Percentiles rank a stretch among this genome's conserved stretches.
phyloP scores from a whole-genome alignment of 2,888 invertebrate species.

The Orgyia antiqua region DNA sequence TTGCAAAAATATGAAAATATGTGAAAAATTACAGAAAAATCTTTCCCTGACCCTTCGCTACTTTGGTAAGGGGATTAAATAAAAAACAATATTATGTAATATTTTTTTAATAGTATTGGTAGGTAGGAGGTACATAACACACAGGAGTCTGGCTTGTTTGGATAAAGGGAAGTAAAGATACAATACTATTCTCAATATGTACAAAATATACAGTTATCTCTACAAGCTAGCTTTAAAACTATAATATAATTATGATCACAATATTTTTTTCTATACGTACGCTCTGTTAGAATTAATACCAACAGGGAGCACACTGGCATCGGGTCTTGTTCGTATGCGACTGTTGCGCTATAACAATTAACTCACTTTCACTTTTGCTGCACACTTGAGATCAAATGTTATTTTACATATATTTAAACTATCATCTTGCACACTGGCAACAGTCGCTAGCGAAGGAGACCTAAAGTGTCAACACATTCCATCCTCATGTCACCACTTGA shows the following conservation, averaged over 20 bases:
- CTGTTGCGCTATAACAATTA: constrained; percentile 54
- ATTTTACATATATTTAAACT: constrained; percentile 71
- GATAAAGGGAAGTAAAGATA: constrained; percentile 77
- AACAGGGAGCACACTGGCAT: constrained; percentile 35
- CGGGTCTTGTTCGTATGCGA: constrained; percentile 43
- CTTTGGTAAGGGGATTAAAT: constrained; percentile 15
- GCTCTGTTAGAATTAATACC: constrained; percentile 53
- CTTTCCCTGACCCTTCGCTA: too few relatives aligned
- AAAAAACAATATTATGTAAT: constrained; percentile 64
- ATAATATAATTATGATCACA: constrained; percentile 77
- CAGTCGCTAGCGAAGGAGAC: constrained; percentile 44
- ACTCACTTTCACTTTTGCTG: constrained; percentile 70
- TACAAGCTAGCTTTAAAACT: constrained; percentile 70
- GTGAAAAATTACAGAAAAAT: too few relatives aligned
- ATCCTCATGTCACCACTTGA: constrained; percentile 31
- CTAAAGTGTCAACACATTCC: constrained; percentile 29
- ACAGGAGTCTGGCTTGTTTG: constrained; percentile 76
- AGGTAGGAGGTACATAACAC: constrained; percentile 80
- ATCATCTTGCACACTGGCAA: constrained; percentile 67
- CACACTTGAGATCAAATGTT: constrained; percentile 78
- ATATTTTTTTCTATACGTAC: constrained; percentile 72
- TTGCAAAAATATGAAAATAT: too few relatives aligned
- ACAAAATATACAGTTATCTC: constrained; percentile 77
- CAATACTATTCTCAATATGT: constrained; percentile 79
- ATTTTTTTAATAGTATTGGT: constrained; percentile 80